Percentiles rank a stretch among this genome's conserved stretches.
Conservation (phyloP, 2,797 vertebrate species). For the Lepus townsendii region DNA sequence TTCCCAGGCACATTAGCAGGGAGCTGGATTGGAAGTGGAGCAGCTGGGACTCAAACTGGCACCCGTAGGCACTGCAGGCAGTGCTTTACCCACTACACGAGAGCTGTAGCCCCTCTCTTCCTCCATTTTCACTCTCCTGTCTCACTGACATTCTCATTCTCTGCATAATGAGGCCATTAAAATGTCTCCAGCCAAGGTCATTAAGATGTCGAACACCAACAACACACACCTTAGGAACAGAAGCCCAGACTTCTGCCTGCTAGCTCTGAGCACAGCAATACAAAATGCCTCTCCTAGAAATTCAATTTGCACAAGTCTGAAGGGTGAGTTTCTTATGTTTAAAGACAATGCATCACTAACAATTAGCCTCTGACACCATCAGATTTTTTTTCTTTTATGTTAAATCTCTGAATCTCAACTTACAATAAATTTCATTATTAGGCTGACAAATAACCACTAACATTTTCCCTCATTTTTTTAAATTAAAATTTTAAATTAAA, state of each 20-base stretch:
- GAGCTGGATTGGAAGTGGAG: too few species aligned
- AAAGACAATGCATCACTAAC: not conserved
- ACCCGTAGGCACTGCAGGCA: too few species aligned
- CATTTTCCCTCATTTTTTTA: constrained; percentile 41
- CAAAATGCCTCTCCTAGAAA: not conserved
- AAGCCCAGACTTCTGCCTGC: not conserved
- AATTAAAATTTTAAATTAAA: constrained; percentile 54
- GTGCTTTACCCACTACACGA: too few species aligned
- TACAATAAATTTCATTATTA: constrained; percentile 35
- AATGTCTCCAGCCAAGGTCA: not conserved
- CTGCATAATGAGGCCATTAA: not conserved
- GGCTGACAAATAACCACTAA: constrained; percentile 36
- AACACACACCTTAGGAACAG: not conserved
- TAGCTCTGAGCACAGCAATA: not conserved
- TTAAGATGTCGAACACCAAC: not conserved
- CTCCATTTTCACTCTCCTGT: not conserved
- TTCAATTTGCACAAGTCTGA: not conserved
- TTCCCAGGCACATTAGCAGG: too few species aligned
- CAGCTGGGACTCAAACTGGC: too few species aligned
- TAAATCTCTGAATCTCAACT: constrained; percentile 8
- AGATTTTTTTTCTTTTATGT: not conserved
- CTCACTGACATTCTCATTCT: not conserved
- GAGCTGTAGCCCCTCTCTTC: not conserved
- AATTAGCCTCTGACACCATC: not conserved
- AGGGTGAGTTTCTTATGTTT: not conserved